Conservation (phyloP, 2,113 vertebrate genomes). For the Ascaphus truei region DNA sequence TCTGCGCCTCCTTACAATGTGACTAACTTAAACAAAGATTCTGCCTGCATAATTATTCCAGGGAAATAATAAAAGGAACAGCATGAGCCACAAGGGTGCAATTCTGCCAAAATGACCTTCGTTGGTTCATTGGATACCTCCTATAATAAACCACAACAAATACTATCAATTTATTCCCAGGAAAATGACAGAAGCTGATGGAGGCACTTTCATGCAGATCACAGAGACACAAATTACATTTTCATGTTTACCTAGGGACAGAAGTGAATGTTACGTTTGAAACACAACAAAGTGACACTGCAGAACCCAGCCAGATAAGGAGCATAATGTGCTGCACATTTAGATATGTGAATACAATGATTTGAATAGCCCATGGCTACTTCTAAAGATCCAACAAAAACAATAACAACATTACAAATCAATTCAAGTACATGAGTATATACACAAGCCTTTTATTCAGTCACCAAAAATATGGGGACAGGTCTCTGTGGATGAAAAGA, state of each 20-base stretch:
- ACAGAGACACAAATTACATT: slow-evolving; percentile 10
- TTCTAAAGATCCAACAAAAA: too few species aligned
- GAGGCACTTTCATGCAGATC: neutral
- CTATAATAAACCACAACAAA: neutral
- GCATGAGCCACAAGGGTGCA: neutral
- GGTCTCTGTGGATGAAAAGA: too few species aligned
- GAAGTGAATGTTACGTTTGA: neutral
- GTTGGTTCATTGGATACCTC: neutral
- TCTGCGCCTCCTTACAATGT: slow-evolving; percentile 2
- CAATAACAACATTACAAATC: too few species aligned
- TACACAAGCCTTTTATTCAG: too few species aligned
- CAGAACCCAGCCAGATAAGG: neutral
- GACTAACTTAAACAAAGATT: slow-evolving; percentile 34
- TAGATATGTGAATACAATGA: neutral
- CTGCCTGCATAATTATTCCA: slow-evolving; percentile 1
- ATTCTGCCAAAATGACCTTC: slow-evolving; percentile 13
- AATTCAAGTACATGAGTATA: too few species aligned
- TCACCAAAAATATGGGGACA: too few species aligned
- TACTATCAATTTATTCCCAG: neutral
- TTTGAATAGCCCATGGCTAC: too few species aligned
- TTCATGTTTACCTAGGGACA: slow-evolving; percentile 19
- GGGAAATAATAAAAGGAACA: slow-evolving; percentile 32
- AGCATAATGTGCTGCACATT: neutral
- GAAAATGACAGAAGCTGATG: slow-evolving; percentile 13
- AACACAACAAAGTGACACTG: neutral